Conservation (phyloP, 2,113 vertebrate species). For the Lanius ludovicianus region DNA sequence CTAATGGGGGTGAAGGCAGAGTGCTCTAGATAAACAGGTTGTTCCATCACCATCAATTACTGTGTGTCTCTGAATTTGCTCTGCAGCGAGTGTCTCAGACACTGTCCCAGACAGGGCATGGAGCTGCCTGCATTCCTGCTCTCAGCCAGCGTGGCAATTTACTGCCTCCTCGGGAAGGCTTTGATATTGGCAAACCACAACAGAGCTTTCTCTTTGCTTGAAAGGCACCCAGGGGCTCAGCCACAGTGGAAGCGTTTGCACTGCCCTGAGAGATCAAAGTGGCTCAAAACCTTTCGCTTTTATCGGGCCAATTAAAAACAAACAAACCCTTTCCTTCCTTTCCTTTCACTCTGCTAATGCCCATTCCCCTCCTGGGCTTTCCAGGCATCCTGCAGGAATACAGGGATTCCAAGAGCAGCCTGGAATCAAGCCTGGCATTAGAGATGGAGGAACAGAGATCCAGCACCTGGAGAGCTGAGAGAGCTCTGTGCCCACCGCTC, state of each 20-base stretch:
- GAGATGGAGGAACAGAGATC: neutral
- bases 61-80: neutral
- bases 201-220: neutral
- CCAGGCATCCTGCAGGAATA: neutral
- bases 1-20: conserved; percentile 12
- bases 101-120: conserved; percentile 8
- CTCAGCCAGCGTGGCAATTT: neutral
- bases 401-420: neutral
- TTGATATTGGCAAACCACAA: conserved; percentile 1
- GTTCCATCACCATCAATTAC: neutral
- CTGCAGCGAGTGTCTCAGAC: neutral
- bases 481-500: neutral
- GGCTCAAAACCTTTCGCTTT: neutral
- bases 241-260: neutral
- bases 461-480: neutral
- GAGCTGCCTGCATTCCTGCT: neutral
- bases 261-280: conserved; percentile 15
- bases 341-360: neutral
- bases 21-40: neutral
- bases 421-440: neutral
- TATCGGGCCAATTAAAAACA: conserved; percentile 11
- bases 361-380: neutral
- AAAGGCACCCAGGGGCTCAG: conserved; percentile 14
- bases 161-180: conserved; percentile 26
- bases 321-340: neutral